Conservation (phyloP, 2,888 invertebrate species). For the Myopa testacea region DNA sequence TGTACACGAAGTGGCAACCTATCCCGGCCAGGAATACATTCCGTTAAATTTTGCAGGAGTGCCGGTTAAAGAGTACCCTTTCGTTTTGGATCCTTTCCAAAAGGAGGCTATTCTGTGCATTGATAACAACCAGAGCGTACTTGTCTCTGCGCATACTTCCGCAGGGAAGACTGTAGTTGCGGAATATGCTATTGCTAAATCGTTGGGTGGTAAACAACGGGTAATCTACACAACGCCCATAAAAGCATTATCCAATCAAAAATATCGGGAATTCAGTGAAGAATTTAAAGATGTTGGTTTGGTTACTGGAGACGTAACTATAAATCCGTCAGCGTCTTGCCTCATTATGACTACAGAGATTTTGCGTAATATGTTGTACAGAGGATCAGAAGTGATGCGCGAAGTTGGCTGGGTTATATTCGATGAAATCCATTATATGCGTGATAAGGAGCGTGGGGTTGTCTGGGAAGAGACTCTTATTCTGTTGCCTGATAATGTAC, state of each 20-base stretch:
- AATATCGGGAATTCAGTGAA: conserved; percentile 96
- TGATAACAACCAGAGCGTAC: conserved; percentile 97
- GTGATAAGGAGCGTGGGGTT: conserved; percentile 98
- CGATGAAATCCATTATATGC: conserved; percentile 99
- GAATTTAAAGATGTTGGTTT: conserved; percentile 98
- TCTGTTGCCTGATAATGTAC: conserved; percentile 95
- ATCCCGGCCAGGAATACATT: conserved; percentile 85
- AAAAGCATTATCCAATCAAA: conserved; percentile 99
- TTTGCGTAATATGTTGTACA: conserved; percentile 96
- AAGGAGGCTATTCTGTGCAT: conserved; percentile 96
- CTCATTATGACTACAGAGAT: conserved; percentile 99
- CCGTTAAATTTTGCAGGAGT: conserved; percentile 73
- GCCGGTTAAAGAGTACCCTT: conserved; percentile 93
- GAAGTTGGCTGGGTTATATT: conserved; percentile 99
- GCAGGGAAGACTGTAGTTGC: conserved; percentile 99
- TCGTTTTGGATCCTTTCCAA: conserved; percentile 97
- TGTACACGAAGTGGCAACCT: conserved; percentile 95
- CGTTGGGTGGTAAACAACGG: conserved; percentile 92
- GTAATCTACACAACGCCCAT: conserved; percentile 99
- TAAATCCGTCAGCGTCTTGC: conserved; percentile 97
- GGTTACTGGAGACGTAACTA: conserved; percentile 98
- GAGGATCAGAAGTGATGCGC: conserved; percentile 98
- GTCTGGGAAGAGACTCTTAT: conserved; percentile 99
- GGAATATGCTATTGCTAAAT: conserved; percentile 96
- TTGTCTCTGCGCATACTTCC: conserved; percentile 99